phyloP scores from a whole-genome alignment of 2,888 invertebrate species.

The Empis livida region DNA sequence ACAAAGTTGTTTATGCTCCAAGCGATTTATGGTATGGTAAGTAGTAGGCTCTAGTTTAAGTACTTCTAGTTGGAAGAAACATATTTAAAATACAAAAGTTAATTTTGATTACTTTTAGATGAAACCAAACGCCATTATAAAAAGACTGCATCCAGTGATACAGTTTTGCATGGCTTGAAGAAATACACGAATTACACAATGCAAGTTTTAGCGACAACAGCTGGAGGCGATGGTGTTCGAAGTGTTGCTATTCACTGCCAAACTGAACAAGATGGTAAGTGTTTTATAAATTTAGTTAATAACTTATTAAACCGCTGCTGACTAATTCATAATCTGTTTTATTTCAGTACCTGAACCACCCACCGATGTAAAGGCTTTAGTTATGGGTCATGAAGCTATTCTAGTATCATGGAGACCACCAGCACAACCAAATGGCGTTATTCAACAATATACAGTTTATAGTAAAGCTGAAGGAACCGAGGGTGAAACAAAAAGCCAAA shows the following conservation, averaged over 20 bases:
- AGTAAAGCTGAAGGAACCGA: slow-evolving; percentile 59
- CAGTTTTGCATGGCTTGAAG: slow-evolving; percentile 82
- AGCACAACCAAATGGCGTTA: slow-evolving; percentile 81
- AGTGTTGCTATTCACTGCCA: slow-evolving; percentile 66
- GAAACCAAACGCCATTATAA: slow-evolving; percentile 84
- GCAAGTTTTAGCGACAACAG: slow-evolving; percentile 89
- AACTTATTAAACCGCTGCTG: too few species aligned
- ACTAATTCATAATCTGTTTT: not conserved
- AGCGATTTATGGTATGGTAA: slow-evolving; percentile 86
- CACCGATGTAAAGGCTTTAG: slow-evolving; percentile 81
- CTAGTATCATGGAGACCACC: slow-evolving; percentile 91
- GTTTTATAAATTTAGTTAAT: not conserved
- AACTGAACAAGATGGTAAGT: slow-evolving; percentile 89
- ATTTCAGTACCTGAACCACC: slow-evolving; percentile 79
- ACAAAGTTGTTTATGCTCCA: slow-evolving; percentile 86
- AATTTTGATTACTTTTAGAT: slow-evolving; percentile 41
- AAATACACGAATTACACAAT: slow-evolving; percentile 95
- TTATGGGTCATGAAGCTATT: slow-evolving; percentile 84
- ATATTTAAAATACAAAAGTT: too few species aligned
- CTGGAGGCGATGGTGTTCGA: slow-evolving; percentile 89
- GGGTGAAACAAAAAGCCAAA: slow-evolving; percentile 56
- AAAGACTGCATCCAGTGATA: slow-evolving; percentile 84
- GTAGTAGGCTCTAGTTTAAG: slow-evolving; percentile 27
- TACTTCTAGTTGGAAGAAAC: not conserved
- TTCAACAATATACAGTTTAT: slow-evolving; percentile 88